Percentiles rank a stretch among this genome's conserved stretches.
phyloP scores from a whole-genome alignment of 2,888 invertebrate genomes.

The Zhuqinia jingwanae region DNA sequence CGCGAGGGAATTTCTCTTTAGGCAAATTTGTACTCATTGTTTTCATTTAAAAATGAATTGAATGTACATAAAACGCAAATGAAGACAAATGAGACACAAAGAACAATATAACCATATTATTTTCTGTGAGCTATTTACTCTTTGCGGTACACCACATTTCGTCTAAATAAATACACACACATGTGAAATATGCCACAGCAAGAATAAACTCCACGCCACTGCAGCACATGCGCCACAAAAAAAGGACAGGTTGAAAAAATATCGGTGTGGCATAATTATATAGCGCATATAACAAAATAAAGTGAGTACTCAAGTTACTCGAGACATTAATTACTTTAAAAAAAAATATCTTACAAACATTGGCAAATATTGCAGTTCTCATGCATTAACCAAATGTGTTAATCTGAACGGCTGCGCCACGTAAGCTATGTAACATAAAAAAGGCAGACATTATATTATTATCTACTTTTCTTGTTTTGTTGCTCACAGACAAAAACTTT shows the following conservation, averaged over 20 bases:
- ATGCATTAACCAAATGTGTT: too few species aligned
- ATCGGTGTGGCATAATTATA: constrained; percentile 20
- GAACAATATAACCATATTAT: constrained; percentile 16
- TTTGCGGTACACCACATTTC: constrained; percentile 38
- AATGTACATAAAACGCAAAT: constrained; percentile 35
- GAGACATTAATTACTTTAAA: neutral
- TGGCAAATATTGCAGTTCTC: constrained; percentile 31
- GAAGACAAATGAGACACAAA: constrained; percentile 50
- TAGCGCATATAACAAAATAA: too few species aligned
- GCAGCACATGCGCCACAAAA: too few species aligned
- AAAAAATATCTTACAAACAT: constrained; percentile 2
- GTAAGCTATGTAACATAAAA: too few species aligned
- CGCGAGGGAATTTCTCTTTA: neutral
- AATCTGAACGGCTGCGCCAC: too few species aligned
- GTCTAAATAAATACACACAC: neutral
- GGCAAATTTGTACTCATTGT: too few species aligned
- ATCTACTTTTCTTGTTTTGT: too few species aligned
- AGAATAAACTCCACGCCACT: neutral
- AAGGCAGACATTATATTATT: too few species aligned
- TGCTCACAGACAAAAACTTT: too few species aligned
- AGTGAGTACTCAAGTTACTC: neutral
- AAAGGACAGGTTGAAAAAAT: constrained; percentile 28
- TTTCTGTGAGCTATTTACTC: constrained; percentile 24
- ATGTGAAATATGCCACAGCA: constrained; percentile 21
- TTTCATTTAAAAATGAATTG: too few species aligned